Base-by-base conservation (phyloP, 2,113 vertebrate species). In the Narcine bancroftii region DNA sequence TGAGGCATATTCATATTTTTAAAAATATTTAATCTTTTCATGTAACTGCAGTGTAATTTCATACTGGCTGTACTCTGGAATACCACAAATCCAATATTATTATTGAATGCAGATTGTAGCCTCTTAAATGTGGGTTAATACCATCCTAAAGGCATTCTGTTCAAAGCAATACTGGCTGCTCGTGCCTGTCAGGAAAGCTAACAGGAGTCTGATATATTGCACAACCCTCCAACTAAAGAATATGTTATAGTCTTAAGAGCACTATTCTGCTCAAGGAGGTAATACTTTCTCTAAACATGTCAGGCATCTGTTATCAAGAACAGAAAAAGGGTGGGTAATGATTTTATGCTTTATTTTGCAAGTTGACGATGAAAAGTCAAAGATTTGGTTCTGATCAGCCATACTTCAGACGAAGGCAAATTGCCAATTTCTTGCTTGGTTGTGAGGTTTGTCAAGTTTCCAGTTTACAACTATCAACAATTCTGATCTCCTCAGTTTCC, bases 61-160 rank as follows among this genome's bases (percentile, higher is more conserved):
- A 60, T 63, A 87, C 33, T 53, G n/a, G 81, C 33, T 63, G 56
- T 87, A 36, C 56, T 19, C 53, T 87, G 81, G 53, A 87, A 17
- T 19, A 63, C 81, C 81, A 39, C 81, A 87, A 53, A 60, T 87
- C 53, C 60, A 87, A 63, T 87, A 87, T 87, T n/a, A 75, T 75
- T 60, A 87, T 87, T 87, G 33, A 60, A 63, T 33, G 6, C 81
- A 63, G 33, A 87, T 87, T 87, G 81, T 33, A 87, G 56, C 33
- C n/a, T 56, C 33, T 60, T 87, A 87, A 87, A 87, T 87, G n/a
- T n/a, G 81, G 81, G 81, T 60, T 87, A 87, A 87, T 60, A 63
- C 6, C 53, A 21, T 60, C 81, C 81, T 87, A 2, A 17, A 60
- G 53, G 81, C 53, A 60, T 87, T 60, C 56, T 87, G 53, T 60